Base-by-base conservation (phyloP, 2,113 vertebrate species). In the Antigone vipio region DNA sequence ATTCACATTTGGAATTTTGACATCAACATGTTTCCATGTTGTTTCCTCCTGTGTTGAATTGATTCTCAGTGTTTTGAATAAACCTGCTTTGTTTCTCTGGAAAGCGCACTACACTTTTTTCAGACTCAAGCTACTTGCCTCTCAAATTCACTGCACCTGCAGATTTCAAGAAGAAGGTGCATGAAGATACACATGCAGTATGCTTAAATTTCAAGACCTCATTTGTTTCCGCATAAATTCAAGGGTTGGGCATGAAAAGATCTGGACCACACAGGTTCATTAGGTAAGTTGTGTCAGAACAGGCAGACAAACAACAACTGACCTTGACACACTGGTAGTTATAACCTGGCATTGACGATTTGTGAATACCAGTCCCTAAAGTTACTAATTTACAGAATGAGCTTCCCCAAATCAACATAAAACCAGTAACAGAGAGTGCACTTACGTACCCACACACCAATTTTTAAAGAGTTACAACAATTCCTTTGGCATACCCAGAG, bases 381-480 rank as follows among this genome's bases (percentile, higher is more conserved):
- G 18, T 4, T 60, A 59, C 2, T 69, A 3, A 55, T 80, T 94
- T 35, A 85, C 15, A 72, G 73, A 75, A 44, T 5, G 12, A 10
- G 30, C 34, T 63, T 68, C 77, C 20, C 35, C 52, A 49, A 53
- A 87, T 32, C 76, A 67, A 44, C 21, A 23, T 15, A 18, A 92
- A 71, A 30, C 30, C 24, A 34, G 40, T 7, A 73, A 35, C 18
- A 52, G 60, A 23, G 11, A 22, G 5, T 9, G 24, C 45, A 34
- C 21, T 23, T 35, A 40, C 0, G 2, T 49, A 75, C 22, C 24
- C 23, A 34, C 55, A 63, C 0, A 0, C 23, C 11, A 3, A 0
- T 34, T 63, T 35, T 81, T 19, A 23, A 38, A 14, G 64, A 74
- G 40, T 20, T 81, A 0, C 6, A 42, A 47, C 12, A 26, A 68